These are phyloP conservation scores for Bradysia coprophila DNA, from an alignment of 1,140 invertebrate genomes.

Conservation along the genomic window DNA sequence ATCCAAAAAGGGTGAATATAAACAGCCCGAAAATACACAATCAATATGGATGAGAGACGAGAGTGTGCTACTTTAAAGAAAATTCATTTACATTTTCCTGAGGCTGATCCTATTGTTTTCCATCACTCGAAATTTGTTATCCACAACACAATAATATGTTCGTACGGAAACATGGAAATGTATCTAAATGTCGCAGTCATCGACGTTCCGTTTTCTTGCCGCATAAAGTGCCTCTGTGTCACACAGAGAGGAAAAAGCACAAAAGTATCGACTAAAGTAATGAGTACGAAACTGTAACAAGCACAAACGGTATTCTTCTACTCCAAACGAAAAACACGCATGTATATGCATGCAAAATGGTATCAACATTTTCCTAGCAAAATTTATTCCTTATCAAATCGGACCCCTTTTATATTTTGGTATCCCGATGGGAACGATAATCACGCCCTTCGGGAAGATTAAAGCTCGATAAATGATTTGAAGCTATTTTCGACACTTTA, in stretches of 20 bases:
- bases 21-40: neutral
- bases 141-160: neutral
- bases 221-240: no score
- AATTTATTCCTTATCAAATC: neutral
- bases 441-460: neutral
- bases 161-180: neutral
- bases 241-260: no score
- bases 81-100: neutral
- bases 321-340: no score
- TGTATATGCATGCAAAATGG: neutral
- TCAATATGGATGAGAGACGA: neutral
- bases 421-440: neutral
- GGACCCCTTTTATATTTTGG: neutral
- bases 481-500: neutral
- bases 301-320: neutral
- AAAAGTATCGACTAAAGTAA: no score
- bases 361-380: neutral
- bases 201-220: no score
- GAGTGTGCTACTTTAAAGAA: neutral
- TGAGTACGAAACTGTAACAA: neutral
- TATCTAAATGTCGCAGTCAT: neutral
- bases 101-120: neutral
- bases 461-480: neutral
- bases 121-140: neutral
- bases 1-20: neutral